Percentiles rank a stretch among this genome's conserved stretches.
phyloP scores from a whole-genome alignment of 2,797 vertebrate genomes.

The Scleropages formosus region DNA sequence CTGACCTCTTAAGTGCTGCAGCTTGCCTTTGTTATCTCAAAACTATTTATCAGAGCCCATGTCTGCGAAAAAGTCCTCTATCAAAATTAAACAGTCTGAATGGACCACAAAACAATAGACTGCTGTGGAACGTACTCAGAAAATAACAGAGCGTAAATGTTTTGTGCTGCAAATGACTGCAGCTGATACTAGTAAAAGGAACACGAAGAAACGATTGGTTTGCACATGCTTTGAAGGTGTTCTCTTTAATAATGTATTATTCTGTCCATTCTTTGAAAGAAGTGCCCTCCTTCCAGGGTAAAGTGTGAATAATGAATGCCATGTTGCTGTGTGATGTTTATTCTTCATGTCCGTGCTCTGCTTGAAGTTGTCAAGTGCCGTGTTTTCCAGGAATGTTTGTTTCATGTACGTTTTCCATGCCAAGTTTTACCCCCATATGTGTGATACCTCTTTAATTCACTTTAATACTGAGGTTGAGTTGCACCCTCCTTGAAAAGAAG shows the following conservation, averaged over 20 bases:
- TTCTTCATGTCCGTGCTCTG: constrained; percentile 27
- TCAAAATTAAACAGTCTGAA: background rate
- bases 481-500: too few relatives aligned
- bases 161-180: background rate
- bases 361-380: constrained; percentile 37
- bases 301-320: constrained; percentile 44
- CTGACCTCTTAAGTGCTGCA: constrained; percentile 4
- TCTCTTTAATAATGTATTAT: constrained; percentile 39
- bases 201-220: background rate
- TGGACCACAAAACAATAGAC: background rate
- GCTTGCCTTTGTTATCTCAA: constrained; percentile 7
- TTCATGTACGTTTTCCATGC: constrained; percentile 5
- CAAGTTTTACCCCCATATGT: too few relatives aligned
- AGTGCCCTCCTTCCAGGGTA: constrained; percentile 38
- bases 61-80: constrained; percentile 26
- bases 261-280: constrained; percentile 30
- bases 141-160: constrained; percentile 9
- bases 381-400: constrained; percentile 34
- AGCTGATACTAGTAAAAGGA: background rate
- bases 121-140: background rate
- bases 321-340: background rate
- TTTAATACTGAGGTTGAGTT: too few relatives aligned
- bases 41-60: background rate
- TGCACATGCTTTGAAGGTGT: background rate
- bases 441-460: too few relatives aligned